These are phyloP conservation scores for Stratiomys singularior DNA, from an alignment of 2,888 invertebrate genomes.

Conservation along the genomic window DNA sequence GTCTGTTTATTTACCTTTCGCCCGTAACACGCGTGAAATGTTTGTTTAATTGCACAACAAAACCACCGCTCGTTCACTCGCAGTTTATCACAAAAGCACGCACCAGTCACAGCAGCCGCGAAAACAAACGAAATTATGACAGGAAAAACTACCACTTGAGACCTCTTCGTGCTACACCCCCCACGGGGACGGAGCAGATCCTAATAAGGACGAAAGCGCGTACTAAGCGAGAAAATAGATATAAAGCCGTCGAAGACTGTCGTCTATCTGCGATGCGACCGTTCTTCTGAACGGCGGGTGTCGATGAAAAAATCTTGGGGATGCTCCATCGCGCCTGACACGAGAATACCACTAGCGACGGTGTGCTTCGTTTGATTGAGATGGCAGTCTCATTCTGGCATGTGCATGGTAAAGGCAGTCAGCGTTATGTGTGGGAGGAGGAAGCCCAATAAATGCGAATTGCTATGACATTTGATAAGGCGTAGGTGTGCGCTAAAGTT, in stretches of 20 bases:
- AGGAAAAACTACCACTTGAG: conserved; percentile 15
- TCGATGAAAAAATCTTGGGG: conserved; percentile 24
- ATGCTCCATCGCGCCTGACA: conserved; percentile 12
- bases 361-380: too few relatives aligned
- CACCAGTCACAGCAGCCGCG: not conserved
- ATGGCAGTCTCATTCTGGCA: not conserved
- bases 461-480: conserved; percentile 38
- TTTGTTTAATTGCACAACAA: conserved; percentile 43
- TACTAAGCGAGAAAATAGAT: conserved; percentile 43
- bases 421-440: conserved; percentile 1
- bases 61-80: not conserved
- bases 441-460: not conserved
- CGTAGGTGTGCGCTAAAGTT: conserved; percentile 36
- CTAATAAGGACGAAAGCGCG: conserved; percentile 13
- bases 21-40: conserved; percentile 18
- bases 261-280: conserved; percentile 39
- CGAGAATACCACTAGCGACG: conserved; percentile 8
- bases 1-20: conserved; percentile 48
- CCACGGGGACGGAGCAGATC: not conserved
- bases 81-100: conserved; percentile 3
- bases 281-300: conserved; percentile 4
- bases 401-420: not conserved
- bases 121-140: conserved; percentile 32
- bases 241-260: conserved; percentile 47
- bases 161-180: conserved; percentile 6